These are phyloP conservation scores for Corythornis madagascariensis DNA, from an alignment of 2,113 vertebrate genomes.

Conservation along the genomic window DNA sequence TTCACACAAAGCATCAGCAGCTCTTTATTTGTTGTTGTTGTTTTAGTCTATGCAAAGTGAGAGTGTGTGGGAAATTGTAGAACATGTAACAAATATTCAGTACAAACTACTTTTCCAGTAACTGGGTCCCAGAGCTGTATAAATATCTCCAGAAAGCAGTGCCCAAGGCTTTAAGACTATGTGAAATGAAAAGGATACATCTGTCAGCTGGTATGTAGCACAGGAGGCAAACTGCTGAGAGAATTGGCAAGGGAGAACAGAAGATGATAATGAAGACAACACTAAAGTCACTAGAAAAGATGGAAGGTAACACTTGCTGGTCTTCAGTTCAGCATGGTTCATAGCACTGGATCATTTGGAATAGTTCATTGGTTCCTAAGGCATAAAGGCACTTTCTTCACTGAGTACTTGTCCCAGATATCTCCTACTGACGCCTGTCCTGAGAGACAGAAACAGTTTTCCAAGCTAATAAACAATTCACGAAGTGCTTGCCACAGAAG, in stretches of 20 bases:
- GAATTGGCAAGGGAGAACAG: conserved; percentile 38
- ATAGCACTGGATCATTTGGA: neutral
- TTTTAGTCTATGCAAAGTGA: conserved; percentile 32
- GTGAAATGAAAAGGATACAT: conserved; percentile 63
- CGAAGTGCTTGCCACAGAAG: conserved; percentile 11
- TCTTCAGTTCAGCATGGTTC: conserved; percentile 32
- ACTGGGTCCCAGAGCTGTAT: conserved; percentile 32
- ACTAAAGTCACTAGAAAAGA: conserved; percentile 47
- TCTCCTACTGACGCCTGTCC: conserved; percentile 1
- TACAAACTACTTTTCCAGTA: conserved; percentile 59
- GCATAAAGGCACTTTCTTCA: conserved; percentile 29
- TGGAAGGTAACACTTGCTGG: conserved; percentile 30
- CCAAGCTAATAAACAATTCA: conserved; percentile 45
- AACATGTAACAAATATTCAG: conserved; percentile 62
- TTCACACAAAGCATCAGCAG: neutral
- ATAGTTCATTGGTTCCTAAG: neutral
- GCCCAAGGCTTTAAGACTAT: conserved; percentile 53
- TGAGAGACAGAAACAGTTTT: conserved; percentile 35
- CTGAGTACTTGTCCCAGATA: neutral
- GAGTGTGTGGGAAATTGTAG: conserved; percentile 42
- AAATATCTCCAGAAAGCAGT: conserved; percentile 52
- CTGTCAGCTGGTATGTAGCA: conserved; percentile 31
- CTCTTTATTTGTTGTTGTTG: neutral
- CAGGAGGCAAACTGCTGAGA: conserved; percentile 43
- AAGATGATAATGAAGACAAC: conserved; percentile 46